Evolutionary conservation across 2,888 invertebrate genomes (phyloP).

Genomic region (Biston betularia): DNA sequence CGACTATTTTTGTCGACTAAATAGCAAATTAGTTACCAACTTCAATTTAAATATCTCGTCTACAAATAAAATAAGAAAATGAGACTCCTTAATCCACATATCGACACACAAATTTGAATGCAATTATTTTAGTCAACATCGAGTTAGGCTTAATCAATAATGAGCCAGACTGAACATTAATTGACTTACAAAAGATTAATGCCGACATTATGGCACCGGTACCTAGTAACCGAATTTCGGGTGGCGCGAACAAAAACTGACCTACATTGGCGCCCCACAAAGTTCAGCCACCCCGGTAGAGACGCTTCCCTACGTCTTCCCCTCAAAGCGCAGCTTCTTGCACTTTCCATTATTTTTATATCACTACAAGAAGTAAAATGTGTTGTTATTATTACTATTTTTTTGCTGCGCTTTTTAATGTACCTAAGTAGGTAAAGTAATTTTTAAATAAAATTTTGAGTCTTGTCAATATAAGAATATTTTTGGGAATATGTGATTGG

Average conservation of each 20-base stretch:
- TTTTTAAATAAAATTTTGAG: not conserved
- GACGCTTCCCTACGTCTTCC: constrained; percentile 76
- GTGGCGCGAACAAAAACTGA: constrained; percentile 85
- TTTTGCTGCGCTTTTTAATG: not conserved
- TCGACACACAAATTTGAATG: too few species aligned
- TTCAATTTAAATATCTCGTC: too few species aligned
- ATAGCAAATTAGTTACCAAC: too few species aligned
- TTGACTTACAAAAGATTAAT: constrained; percentile 56
- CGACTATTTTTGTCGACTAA: too few species aligned
- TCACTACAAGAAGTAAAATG: not conserved
- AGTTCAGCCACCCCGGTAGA: constrained; percentile 80
- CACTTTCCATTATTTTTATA: constrained; percentile 68
- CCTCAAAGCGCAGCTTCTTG: constrained; percentile 60
- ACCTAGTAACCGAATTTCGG: constrained; percentile 83
- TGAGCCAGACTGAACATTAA: constrained; percentile 43
- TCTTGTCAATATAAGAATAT: not conserved
- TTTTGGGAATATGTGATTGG: not conserved
- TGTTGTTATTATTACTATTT: constrained; percentile 18
- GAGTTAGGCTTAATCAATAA: too few species aligned
- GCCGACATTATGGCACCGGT: constrained; percentile 62
- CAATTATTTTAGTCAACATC: too few species aligned
- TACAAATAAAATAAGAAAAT: too few species aligned
- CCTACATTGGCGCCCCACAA: constrained; percentile 82
- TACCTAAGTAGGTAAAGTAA: too few species aligned
- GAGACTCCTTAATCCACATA: too few species aligned